Percentiles rank a stretch among this genome's conserved stretches.
These are phyloP conservation scores for Aldrovandia affinis DNA, from an alignment of 2,797 vertebrate species.

Conservation along the genomic window DNA sequence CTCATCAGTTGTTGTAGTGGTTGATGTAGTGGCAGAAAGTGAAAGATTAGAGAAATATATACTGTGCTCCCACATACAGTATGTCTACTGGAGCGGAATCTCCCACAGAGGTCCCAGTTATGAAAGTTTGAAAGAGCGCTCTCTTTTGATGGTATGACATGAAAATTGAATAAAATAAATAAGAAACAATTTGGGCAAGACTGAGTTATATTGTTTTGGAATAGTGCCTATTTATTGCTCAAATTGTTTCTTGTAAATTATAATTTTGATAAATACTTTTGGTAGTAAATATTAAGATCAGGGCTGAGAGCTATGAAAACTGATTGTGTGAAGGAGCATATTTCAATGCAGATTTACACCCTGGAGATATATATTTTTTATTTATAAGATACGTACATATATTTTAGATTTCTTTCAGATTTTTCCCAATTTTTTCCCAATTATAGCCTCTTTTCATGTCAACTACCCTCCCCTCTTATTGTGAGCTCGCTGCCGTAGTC, in stretches of 20 bases:
- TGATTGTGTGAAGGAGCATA: background rate
- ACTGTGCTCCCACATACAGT: background rate
- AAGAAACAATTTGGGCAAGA: background rate
- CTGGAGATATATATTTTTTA: too few species aligned
- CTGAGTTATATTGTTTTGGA: background rate
- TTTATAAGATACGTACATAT: too few species aligned
- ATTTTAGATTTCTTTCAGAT: too few species aligned
- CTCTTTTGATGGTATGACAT: too few species aligned
- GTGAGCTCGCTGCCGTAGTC: too few species aligned
- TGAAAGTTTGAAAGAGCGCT: background rate
- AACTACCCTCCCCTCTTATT: too few species aligned
- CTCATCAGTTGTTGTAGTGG: background rate
- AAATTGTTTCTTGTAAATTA: background rate
- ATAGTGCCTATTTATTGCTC: background rate
- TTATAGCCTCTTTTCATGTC: too few species aligned
- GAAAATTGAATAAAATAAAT: too few species aligned
- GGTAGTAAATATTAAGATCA: conserved; percentile 4
- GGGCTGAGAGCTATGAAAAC: background rate
- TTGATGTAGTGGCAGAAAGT: background rate
- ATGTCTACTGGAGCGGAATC: background rate
- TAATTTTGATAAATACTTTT: conserved; percentile 3
- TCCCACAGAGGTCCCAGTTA: background rate
- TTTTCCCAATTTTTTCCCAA: too few species aligned
- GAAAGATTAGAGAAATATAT: background rate
- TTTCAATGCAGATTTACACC: background rate